These are phyloP conservation scores for Sinonovacula constricta DNA, from an alignment of 1,140 invertebrate genomes.

Conservation along the genomic window DNA sequence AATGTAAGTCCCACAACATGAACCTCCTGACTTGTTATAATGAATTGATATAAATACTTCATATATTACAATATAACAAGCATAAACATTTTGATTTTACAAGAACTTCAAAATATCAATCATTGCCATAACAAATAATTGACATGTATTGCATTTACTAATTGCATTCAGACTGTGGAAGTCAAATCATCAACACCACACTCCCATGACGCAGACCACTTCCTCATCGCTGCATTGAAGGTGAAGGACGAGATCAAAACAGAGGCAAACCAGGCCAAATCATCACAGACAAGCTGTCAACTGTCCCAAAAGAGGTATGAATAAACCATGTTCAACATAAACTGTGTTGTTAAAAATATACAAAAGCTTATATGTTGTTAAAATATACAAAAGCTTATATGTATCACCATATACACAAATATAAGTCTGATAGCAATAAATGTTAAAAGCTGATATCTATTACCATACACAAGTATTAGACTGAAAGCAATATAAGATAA, in stretches of 20 bases:
- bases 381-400: not conserved
- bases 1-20: no score
- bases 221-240: not conserved
- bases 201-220: slow-evolving; percentile 2
- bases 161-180: no score
- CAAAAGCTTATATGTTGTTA: not conserved
- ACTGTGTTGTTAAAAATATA: not conserved
- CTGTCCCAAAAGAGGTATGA: slow-evolving; percentile 12
- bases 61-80: no score
- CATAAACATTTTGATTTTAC: no score
- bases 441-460: not conserved
- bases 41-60: no score
- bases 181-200: not conserved
- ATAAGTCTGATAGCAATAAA: no score
- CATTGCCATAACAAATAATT: no score
- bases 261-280: slow-evolving; percentile 27
- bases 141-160: no score
- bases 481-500: no score
- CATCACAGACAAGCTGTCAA: slow-evolving; percentile 4
- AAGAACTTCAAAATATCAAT: no score
- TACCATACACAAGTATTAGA: not conserved
- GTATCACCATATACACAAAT: not conserved
- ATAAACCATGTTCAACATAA: not conserved
- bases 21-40: no score
- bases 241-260: not conserved